A percentile compares a stretch with the other conserved stretches of the same genome.
Conservation (phyloP, 1,140 invertebrate genomes). For the Drosophila repletoides region DNA sequence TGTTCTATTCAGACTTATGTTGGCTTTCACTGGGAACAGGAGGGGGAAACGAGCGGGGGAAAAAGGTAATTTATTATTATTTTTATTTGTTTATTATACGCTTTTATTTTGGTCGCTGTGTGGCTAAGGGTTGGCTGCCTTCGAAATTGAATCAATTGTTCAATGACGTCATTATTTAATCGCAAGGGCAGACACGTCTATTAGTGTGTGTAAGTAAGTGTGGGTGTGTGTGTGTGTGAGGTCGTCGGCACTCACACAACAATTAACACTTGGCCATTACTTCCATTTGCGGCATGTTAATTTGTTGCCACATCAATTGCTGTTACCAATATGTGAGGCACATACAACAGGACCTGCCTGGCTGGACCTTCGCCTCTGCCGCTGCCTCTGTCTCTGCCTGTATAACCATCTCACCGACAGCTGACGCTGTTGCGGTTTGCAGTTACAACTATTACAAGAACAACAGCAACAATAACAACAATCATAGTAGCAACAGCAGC, state of each 20-base stretch:
- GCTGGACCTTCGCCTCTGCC: not conserved
- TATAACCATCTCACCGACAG: conserved; percentile 75
- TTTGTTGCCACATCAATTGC: conserved; percentile 80
- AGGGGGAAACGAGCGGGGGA: conserved; percentile 35
- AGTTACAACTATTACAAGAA: conserved; percentile 70
- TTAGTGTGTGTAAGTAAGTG: conserved; percentile 12
- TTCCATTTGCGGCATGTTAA: conserved; percentile 80
- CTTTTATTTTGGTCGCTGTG: conserved; percentile 1
- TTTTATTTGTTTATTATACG: conserved; percentile 25
- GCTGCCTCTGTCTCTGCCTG: conserved; percentile 38
- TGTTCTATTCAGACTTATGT: no score
- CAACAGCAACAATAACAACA: conserved; percentile 23
- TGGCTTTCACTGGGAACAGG: conserved; percentile 25
- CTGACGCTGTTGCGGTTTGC: conserved; percentile 75
- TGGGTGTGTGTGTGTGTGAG: conserved; percentile 10
- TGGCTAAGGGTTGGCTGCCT: not conserved
- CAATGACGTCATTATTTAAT: conserved; percentile 66
- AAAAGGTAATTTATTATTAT: conserved; percentile 68
- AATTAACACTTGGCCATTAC: conserved; percentile 81
- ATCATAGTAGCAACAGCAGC: conserved; percentile 19
- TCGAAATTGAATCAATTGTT: conserved; percentile 63
- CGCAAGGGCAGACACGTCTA: conserved; percentile 28
- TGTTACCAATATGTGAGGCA: conserved; percentile 73
- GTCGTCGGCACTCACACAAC: conserved; percentile 57
- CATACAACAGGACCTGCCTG: conserved; percentile 3